These are phyloP conservation scores for Tachina lurida DNA, from an alignment of 2,888 invertebrate species.

Conservation along the genomic window DNA sequence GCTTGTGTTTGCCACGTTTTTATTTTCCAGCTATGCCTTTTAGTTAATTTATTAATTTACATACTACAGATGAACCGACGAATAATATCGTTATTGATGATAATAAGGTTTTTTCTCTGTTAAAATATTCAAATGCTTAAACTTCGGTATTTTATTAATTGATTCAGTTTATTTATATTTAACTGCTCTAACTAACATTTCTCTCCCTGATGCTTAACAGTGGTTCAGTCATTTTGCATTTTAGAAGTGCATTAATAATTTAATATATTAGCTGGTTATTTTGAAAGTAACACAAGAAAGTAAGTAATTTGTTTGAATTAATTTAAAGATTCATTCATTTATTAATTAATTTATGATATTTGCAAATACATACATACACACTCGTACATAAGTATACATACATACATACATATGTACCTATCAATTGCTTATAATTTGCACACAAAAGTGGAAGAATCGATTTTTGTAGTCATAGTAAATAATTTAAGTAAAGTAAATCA, in stretches of 20 bases:
- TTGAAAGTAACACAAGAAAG: not conserved
- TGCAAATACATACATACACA: not conserved
- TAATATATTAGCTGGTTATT: not conserved
- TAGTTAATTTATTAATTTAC: constrained; percentile 32
- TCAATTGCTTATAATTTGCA: constrained; percentile 2
- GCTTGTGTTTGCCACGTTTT: constrained; percentile 20
- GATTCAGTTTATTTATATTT: constrained; percentile 14
- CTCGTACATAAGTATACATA: not conserved
- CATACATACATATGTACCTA: not conserved
- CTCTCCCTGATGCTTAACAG: not conserved
- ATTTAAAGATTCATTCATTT: too few relatives aligned
- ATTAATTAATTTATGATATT: not conserved
- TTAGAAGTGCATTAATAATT: not conserved
- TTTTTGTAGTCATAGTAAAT: too few relatives aligned
- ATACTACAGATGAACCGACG: constrained; percentile 2
- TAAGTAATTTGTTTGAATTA: too few relatives aligned
- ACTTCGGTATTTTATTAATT: constrained; percentile 19
- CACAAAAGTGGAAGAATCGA: constrained; percentile 18
- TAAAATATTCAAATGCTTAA: constrained; percentile 16
- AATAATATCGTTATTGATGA: not conserved
- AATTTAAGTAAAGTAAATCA: too few relatives aligned
- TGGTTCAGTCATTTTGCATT: not conserved
- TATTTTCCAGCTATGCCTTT: constrained; percentile 5
- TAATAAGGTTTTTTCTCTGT: constrained; percentile 16
- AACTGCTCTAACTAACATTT: not conserved